Conservation (phyloP, 2,797 vertebrate species). For the Cuculus canorus region DNA sequence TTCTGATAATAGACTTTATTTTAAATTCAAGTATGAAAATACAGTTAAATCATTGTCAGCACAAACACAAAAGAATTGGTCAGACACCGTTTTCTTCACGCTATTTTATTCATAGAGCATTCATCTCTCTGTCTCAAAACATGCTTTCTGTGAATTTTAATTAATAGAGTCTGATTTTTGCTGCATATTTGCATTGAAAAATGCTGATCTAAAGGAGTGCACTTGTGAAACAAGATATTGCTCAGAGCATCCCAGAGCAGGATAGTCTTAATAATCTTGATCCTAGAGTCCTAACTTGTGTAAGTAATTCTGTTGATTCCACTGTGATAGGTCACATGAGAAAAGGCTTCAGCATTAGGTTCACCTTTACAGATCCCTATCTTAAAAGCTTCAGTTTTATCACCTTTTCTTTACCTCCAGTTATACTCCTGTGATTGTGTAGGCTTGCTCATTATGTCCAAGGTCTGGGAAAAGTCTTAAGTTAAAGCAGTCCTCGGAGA, state of each 20-base stretch:
- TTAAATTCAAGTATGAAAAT: background rate
- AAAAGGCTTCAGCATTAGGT: background rate
- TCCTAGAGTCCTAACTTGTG: background rate
- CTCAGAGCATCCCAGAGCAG: background rate
- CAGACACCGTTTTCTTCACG: background rate
- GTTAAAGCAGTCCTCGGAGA: background rate
- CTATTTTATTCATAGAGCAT: background rate
- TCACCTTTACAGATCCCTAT: background rate
- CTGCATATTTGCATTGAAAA: background rate
- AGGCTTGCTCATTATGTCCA: background rate
- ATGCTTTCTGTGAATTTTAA: background rate
- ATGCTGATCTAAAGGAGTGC: background rate
- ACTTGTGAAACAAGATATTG: background rate
- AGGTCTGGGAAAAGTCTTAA: background rate
- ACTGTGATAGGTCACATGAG: background rate
- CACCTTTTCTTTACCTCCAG: background rate
- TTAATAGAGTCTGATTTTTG: background rate
- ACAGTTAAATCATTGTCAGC: background rate
- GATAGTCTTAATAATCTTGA: background rate
- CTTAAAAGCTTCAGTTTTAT: background rate
- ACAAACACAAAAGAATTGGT: background rate
- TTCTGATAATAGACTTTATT: background rate
- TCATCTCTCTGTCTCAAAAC: background rate
- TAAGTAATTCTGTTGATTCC: background rate
- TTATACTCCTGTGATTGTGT: background rate